Evolutionary conservation across 2,888 invertebrate species (phyloP).

Genomic region (Pachycephus smyrnensis): DNA sequence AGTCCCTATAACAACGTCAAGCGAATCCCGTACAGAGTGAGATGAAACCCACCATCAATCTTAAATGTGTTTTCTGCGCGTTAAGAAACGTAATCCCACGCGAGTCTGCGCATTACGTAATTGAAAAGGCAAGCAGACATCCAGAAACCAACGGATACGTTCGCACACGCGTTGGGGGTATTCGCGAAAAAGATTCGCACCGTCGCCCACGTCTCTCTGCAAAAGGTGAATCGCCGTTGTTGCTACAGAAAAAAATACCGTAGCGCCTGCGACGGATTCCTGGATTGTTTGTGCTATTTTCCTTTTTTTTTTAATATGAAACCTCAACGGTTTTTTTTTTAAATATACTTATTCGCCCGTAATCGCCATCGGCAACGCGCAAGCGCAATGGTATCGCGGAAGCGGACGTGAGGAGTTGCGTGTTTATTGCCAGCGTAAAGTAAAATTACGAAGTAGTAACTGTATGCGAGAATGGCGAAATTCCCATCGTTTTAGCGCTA

Average conservation of each 20-base stretch:
- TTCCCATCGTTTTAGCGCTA: conserved; percentile 59
- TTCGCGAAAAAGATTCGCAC: not conserved
- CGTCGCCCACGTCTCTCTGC: not conserved
- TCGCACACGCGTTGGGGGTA: not conserved
- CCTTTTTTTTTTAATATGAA: not conserved
- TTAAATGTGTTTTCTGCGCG: not conserved
- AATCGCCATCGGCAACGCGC: not conserved
- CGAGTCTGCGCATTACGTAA: not conserved
- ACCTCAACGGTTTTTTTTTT: not conserved
- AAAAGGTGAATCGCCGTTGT: not conserved
- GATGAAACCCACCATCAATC: not conserved
- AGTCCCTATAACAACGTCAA: not conserved
- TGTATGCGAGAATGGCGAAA: conserved; percentile 36
- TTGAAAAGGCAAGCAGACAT: not conserved
- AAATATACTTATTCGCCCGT: not conserved
- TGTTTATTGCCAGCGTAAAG: conserved; percentile 60
- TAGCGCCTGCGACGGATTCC: not conserved
- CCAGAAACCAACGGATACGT: not conserved
- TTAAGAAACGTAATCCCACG: not conserved
- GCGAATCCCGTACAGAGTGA: not conserved
- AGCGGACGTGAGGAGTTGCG: conserved; percentile 53
- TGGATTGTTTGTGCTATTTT: not conserved
- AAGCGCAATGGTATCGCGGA: conserved; percentile 39
- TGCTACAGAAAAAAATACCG: not conserved
- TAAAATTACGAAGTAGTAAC: conserved; percentile 57